phyloP scores from a whole-genome alignment of 2,797 vertebrate species.

The Tenualosa ilisha region DNA sequence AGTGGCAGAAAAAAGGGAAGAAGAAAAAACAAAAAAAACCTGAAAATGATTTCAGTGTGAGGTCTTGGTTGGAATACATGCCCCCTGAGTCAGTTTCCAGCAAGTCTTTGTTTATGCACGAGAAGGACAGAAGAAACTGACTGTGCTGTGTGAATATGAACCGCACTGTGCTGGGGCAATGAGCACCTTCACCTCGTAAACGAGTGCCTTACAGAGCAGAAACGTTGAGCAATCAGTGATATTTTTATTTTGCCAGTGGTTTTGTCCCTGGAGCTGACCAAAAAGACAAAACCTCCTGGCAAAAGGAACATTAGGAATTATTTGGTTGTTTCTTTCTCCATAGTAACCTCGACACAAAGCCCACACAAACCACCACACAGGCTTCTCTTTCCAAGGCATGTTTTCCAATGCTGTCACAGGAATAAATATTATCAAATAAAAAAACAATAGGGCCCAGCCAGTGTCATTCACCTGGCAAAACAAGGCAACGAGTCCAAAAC shows the following conservation, averaged over 20 bases:
- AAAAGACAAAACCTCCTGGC: constrained; percentile 5
- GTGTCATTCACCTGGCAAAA: neutral
- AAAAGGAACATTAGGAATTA: neutral
- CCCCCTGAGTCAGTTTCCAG: neutral
- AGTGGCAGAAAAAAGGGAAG: neutral
- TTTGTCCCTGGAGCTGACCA: neutral
- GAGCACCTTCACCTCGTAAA: constrained; percentile 6
- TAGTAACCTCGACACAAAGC: constrained; percentile 13
- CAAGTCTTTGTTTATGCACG: constrained; percentile 15
- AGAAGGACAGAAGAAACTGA: neutral
- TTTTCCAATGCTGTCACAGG: constrained; percentile 14
- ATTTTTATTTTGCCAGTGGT: constrained; percentile 17
- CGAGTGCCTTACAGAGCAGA: neutral
- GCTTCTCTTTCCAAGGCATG: neutral
- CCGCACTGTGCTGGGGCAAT: neutral
- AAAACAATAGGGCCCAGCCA: neutral
- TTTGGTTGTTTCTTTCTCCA: constrained; percentile 9
- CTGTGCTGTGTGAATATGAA: neutral
- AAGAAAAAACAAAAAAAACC: neutral
- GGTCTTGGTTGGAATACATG: neutral
- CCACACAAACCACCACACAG: neutral
- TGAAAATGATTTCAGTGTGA: constrained; percentile 18
- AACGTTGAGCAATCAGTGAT: neutral
- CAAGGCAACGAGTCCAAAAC: neutral
- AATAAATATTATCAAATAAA: constrained; percentile 11